Base-by-base conservation (phyloP, 2,113 vertebrate genomes). In the Arvicanthis niloticus region DNA sequence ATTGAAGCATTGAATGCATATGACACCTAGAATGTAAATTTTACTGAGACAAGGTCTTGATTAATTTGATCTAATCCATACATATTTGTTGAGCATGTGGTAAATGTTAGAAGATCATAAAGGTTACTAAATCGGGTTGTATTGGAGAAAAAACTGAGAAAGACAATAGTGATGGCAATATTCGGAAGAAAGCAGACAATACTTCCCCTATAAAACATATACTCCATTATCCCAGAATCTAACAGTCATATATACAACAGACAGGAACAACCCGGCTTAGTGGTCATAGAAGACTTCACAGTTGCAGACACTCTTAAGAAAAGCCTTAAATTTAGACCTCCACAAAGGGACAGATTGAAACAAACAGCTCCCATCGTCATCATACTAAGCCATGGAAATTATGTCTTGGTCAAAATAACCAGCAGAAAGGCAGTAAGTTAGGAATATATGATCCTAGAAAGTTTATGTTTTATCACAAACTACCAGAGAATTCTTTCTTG, bases 21-120 rank as follows among this genome's bases (percentile, higher is more conserved):
- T 89, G 37, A 70, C 11, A 73, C 70, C 48, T 48, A 60, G 15
- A 86, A 93, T 89, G n/a, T 77, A 80, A 67, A 93, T 93, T 94
- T 91, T 73, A 75, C 12, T 68, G 21, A 3, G 2, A 1, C 4
- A 88, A 51, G 24, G 13, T 56, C 7, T 34, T 94, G 88, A 3
- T 48, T 31, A 82, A 0, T 89, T 89, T 78, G 17, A 11, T 56
- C 94, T 17, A 88, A 81, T 94, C n/a, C 62, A 34, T 75, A 85
- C 96, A 76, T 24, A 88, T 19, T 90, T 78, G 19, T 72, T 68
- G 75, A 81, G 17, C 34, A 21, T 72, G 7, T 67, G 37, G 89
- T 58, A 93, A 81, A 67, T 90, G 19, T 73, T 73, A 29, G 53
- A 85, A 7, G 58, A 62, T 16, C 53, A 67, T 37, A 78, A 80